A percentile compares a stretch with the other conserved stretches of the same genome.
Evolutionary conservation across 2,888 invertebrate species (phyloP).

Genomic region (Coelopa pilipes): DNA sequence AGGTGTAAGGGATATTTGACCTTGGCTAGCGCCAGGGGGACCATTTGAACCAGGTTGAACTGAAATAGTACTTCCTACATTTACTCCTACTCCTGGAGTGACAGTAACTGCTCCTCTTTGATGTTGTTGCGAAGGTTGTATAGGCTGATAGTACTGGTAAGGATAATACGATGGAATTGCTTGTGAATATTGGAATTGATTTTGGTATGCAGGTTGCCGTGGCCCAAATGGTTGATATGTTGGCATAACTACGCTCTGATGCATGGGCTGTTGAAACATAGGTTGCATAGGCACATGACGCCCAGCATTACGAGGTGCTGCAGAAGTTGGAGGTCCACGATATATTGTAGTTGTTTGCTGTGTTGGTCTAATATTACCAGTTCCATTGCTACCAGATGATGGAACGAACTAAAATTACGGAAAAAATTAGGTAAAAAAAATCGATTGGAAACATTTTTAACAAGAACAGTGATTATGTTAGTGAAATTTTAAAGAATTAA

Average conservation of each 20-base stretch:
- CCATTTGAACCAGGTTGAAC: slow-evolving; percentile 59
- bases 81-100: slow-evolving; percentile 51
- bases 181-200: slow-evolving; percentile 56
- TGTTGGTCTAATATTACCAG: slow-evolving; percentile 57
- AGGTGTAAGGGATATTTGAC: slow-evolving; percentile 52
- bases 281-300: slow-evolving; percentile 57
- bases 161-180: slow-evolving; percentile 48
- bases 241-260: slow-evolving; percentile 58
- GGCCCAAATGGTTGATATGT: slow-evolving; percentile 55
- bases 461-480: neutral
- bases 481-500: neutral
- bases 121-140: slow-evolving; percentile 54
- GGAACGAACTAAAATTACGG: slow-evolving; percentile 54
- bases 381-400: slow-evolving; percentile 55
- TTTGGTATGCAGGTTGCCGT: slow-evolving; percentile 54
- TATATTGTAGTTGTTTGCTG: slow-evolving; percentile 56
- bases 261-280: slow-evolving; percentile 58
- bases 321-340: slow-evolving; percentile 55
- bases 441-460: neutral
- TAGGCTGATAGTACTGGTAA: slow-evolving; percentile 46
- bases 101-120: slow-evolving; percentile 56
- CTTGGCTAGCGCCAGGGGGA: slow-evolving; percentile 52
- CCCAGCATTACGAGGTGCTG: slow-evolving; percentile 53
- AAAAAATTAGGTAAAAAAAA: slow-evolving; percentile 24
- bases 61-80: slow-evolving; percentile 50